Percentiles rank a stretch among this genome's conserved stretches.
phyloP scores from a whole-genome alignment of 2,888 invertebrate genomes.

The Parnassius mnemosyne region DNA sequence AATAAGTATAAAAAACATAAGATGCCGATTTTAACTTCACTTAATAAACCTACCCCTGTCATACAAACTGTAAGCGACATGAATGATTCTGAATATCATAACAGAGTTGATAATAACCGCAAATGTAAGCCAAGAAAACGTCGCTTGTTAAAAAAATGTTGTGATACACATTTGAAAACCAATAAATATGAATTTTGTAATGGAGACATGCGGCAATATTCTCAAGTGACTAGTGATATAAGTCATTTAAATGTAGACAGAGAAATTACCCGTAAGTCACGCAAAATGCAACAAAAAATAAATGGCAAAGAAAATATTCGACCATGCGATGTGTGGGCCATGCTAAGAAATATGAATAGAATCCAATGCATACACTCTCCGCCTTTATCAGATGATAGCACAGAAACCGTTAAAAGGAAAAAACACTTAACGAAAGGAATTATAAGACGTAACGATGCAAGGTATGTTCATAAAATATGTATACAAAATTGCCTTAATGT shows the following conservation, averaged over 20 bases:
- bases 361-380: conserved; percentile 62
- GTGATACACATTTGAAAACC: conserved; percentile 34
- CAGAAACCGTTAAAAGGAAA: conserved; percentile 42
- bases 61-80: conserved; percentile 65
- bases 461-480: conserved; percentile 36
- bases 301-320: conserved; percentile 37
- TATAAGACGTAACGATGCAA: conserved; percentile 48
- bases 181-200: conserved; percentile 51
- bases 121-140: conserved; percentile 47
- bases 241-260: conserved; percentile 48
- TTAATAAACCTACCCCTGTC: conserved; percentile 47
- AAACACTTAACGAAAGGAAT: conserved; percentile 25
- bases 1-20: conserved; percentile 55
- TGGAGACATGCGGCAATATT: conserved; percentile 53
- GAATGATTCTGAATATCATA: conserved; percentile 63
- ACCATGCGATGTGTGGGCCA: conserved; percentile 62
- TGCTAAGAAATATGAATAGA: conserved; percentile 61
- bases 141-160: conserved; percentile 37
- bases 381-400: conserved; percentile 55
- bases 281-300: conserved; percentile 28
- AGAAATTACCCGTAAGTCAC: conserved; percentile 30
- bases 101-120: conserved; percentile 38
- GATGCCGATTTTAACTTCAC: conserved; percentile 59
- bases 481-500: too few species aligned
- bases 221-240: conserved; percentile 50